Conservation (phyloP, 1,140 invertebrate species). For the Parapsyche elsis region DNA sequence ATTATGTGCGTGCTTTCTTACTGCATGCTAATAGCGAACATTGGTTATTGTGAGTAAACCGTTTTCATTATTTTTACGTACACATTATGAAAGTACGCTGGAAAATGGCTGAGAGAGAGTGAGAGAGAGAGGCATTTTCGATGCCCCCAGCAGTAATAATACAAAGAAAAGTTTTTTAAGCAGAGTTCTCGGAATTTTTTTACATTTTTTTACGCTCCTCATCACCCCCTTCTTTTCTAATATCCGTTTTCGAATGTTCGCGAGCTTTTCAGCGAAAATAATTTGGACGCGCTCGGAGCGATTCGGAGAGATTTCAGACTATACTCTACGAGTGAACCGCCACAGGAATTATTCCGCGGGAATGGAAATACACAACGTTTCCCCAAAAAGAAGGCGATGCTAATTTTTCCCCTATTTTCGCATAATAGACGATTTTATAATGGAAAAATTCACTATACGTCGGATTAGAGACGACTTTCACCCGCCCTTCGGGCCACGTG, state of each 20-base stretch:
- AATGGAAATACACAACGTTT: no score
- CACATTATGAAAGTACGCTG: no score
- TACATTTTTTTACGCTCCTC: neutral
- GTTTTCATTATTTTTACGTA: no score
- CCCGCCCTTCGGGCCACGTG: neutral
- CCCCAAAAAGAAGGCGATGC: no score
- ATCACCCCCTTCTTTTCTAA: constrained; percentile 16
- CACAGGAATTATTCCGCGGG: no score
- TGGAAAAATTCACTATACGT: neutral
- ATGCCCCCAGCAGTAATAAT: constrained; percentile 8
- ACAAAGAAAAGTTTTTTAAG: neutral
- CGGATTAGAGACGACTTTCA: neutral
- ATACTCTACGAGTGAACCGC: no score
- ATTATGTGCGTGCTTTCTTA: no score
- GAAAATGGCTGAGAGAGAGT: no score
- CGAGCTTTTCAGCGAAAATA: constrained; percentile 10
- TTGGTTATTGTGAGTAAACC: no score
- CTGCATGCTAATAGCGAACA: no score
- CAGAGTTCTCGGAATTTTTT: neutral
- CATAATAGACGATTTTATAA: no score
- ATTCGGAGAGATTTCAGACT: neutral
- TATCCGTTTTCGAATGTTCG: constrained; percentile 16
- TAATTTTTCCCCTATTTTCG: no score
- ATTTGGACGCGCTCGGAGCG: neutral
- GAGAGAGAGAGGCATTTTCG: neutral